Evolutionary conservation across 1,140 invertebrate genomes (phyloP).

Genomic region (Ceratosolen solmsi): DNA sequence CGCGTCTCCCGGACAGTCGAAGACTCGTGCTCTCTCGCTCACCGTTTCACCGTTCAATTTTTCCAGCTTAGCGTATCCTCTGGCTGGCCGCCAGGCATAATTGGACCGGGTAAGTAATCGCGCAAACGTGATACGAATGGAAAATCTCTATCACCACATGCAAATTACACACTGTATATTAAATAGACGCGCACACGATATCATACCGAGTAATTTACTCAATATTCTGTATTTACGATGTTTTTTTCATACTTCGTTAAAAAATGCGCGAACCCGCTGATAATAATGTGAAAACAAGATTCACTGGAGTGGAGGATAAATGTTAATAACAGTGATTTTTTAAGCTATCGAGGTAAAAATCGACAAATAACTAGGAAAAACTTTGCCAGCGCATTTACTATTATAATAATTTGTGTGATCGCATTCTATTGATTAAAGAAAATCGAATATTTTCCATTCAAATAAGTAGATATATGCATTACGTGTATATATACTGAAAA

Average conservation of each 20-base stretch:
- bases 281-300: not conserved
- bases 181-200: not conserved
- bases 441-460: no score
- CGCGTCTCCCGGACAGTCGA: not conserved
- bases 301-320: not conserved
- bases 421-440: no score
- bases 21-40: not conserved
- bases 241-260: not conserved
- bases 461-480: no score
- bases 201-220: not conserved
- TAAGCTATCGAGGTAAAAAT: not conserved
- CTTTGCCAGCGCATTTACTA: no score
- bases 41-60: not conserved
- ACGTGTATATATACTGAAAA: no score
- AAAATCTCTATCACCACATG: constrained; percentile 17
- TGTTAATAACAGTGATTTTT: not conserved
- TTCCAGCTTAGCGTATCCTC: constrained; percentile 11
- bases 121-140: constrained; percentile 25
- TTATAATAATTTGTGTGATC: no score
- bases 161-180: not conserved
- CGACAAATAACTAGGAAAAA: no score
- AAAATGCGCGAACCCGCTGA: not conserved
- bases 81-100: not conserved
- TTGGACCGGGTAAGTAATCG: constrained; percentile 14
- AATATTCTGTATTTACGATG: not conserved